Evolutionary conservation across 2,888 invertebrate genomes (phyloP).

Genomic region (Polyommatus icarus): DNA sequence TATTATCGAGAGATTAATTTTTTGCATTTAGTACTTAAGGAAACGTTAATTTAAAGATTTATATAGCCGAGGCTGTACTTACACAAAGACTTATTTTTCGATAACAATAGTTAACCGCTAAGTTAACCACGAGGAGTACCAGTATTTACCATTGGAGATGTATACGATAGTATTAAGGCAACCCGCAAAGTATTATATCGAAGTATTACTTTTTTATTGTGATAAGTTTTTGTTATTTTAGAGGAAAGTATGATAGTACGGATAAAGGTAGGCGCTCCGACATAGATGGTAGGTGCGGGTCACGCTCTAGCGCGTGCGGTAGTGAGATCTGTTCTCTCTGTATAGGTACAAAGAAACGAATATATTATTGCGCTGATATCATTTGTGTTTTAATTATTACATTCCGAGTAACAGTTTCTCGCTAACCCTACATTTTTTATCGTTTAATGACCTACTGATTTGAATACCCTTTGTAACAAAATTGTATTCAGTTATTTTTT

Average conservation of each 20-base stretch:
- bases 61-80: conserved; percentile 53
- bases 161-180: conserved; percentile 71
- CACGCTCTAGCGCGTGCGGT: conserved; percentile 71
- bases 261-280: conserved; percentile 68
- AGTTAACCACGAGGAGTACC: conserved; percentile 57
- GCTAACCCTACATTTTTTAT: neutral
- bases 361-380: conserved; percentile 71
- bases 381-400: conserved; percentile 48
- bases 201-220: conserved; percentile 77
- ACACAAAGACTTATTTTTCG: conserved; percentile 52
- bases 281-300: conserved; percentile 63
- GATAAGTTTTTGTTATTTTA: conserved; percentile 75
- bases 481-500: neutral
- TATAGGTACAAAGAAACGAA: conserved; percentile 78
- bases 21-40: conserved; percentile 54
- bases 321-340: conserved; percentile 64
- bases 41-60: conserved; percentile 48
- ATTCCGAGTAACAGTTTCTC: neutral
- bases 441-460: neutral
- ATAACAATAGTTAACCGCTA: conserved; percentile 51
- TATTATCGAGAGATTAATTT: conserved; percentile 53
- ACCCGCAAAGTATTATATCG: conserved; percentile 74
- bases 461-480: neutral
- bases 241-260: conserved; percentile 68
- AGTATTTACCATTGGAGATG: conserved; percentile 60